These are phyloP conservation scores for Orthonychiurus folsomi DNA, from an alignment of 2,888 invertebrate species.

Conservation along the genomic window DNA sequence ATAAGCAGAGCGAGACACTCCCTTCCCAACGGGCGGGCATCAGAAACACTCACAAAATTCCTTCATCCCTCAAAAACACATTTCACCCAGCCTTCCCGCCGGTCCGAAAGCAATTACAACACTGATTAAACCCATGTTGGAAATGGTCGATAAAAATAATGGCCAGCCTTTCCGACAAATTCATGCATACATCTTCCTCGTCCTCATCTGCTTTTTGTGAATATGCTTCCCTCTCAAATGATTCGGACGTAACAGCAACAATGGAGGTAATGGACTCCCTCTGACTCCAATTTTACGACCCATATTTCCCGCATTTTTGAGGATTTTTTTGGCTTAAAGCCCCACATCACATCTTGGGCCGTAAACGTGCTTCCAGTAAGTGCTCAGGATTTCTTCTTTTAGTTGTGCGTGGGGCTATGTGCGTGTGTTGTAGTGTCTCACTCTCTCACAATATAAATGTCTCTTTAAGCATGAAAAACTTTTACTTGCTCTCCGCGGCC, in stretches of 20 bases:
- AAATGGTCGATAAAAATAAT: not conserved
- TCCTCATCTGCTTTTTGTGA: not conserved
- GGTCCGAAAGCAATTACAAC: not conserved
- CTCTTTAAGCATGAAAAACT: conserved; percentile 1
- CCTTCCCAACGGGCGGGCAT: too few relatives aligned
- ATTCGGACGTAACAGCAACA: not conserved
- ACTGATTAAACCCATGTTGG: not conserved
- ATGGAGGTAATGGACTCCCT: not conserved
- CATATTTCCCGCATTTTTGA: not conserved
- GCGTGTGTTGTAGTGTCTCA: not conserved
- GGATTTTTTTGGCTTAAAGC: not conserved
- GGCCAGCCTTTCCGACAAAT: not conserved
- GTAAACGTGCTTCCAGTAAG: not conserved
- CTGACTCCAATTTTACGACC: not conserved
- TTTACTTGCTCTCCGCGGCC: not conserved
- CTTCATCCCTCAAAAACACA: not conserved
- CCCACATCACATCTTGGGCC: not conserved
- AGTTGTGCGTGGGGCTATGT: not conserved
- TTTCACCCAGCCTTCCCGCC: not conserved
- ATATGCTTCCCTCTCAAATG: not conserved
- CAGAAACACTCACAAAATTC: too few relatives aligned
- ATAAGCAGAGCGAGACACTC: too few relatives aligned
- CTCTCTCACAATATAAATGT: not conserved
- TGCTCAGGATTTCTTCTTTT: not conserved
- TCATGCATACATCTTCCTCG: too few relatives aligned